phyloP scores from a whole-genome alignment of 2,888 invertebrate genomes.

The Sphecodes monilicornis region DNA sequence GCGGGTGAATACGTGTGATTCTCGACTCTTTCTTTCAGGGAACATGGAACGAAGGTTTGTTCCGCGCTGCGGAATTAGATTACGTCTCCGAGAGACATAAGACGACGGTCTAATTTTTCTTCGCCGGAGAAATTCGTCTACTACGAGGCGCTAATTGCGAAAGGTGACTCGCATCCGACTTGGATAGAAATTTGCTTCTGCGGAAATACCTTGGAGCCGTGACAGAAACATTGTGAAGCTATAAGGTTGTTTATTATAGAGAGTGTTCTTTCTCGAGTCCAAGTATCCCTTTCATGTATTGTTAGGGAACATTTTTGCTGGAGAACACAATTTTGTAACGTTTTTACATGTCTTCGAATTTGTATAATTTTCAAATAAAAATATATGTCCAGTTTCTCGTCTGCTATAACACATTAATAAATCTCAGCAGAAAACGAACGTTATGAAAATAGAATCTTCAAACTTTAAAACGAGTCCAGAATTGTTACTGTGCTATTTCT shows the following conservation, averaged over 20 bases:
- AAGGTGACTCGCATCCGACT: neutral
- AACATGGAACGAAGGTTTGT: constrained; percentile 46
- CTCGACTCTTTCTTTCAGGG: constrained; percentile 10
- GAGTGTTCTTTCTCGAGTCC: neutral
- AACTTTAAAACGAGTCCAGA: too few relatives aligned
- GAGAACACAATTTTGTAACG: too few relatives aligned
- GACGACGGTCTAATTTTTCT: constrained; percentile 40
- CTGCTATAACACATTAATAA: too few relatives aligned
- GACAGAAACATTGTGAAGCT: neutral
- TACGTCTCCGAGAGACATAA: constrained; percentile 33
- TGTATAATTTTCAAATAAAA: too few relatives aligned
- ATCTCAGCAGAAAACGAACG: too few relatives aligned
- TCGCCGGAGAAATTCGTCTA: neutral
- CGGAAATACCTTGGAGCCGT: neutral
- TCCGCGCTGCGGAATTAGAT: constrained; percentile 44
- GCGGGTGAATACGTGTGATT: constrained; percentile 17
- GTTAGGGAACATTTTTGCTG: too few relatives aligned
- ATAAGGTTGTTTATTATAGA: neutral
- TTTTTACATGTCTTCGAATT: too few relatives aligned
- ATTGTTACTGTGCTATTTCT: too few relatives aligned
- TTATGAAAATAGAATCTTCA: too few relatives aligned
- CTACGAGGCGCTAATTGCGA: neutral
- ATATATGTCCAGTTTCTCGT: too few relatives aligned
- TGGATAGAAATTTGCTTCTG: neutral
- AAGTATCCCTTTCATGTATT: neutral